Conservation (phyloP, 2,113 vertebrate genomes). For the Urocitellus parryii region DNA sequence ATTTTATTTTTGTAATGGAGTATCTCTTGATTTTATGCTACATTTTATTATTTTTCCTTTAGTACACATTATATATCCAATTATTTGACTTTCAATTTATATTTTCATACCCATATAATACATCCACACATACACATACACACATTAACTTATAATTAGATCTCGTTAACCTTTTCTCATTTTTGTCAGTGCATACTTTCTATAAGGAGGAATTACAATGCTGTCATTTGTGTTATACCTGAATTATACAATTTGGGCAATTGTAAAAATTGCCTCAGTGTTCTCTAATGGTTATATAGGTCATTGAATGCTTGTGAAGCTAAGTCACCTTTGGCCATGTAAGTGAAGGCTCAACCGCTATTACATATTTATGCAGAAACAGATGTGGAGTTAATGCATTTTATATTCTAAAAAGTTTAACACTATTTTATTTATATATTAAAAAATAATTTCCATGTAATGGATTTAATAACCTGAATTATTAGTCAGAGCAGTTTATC, state of each 20-base stretch:
- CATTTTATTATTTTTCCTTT: constrained; percentile 74
- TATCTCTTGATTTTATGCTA: constrained; percentile 7
- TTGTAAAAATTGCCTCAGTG: constrained; percentile 82
- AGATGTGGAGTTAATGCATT: background rate
- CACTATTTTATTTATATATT: constrained; percentile 39
- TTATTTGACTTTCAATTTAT: constrained; percentile 55
- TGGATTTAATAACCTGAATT: constrained; percentile 58
- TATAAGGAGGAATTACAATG: constrained; percentile 60
- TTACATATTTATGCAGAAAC: background rate
- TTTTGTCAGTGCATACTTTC: constrained; percentile 75
- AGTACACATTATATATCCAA: constrained; percentile 54
- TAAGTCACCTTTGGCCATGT: constrained; percentile 81
- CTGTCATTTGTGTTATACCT: constrained; percentile 72
- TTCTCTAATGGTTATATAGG: constrained; percentile 77
- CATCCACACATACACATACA: no score
- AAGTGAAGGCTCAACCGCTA: constrained; percentile 82
- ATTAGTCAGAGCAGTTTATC: constrained; percentile 45
- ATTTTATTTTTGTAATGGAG: constrained; percentile 41
- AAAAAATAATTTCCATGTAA: constrained; percentile 54
- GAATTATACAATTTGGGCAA: constrained; percentile 81
- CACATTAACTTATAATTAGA: constrained; percentile 63
- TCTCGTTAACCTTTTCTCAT: constrained; percentile 68
- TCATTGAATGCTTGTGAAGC: constrained; percentile 83
- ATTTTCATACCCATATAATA: background rate
- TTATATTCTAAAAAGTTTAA: background rate